Percentiles rank a stretch among this genome's conserved stretches.
phyloP scores from a whole-genome alignment of 2,113 vertebrate genomes.

The Opisthocomus hoazin region DNA sequence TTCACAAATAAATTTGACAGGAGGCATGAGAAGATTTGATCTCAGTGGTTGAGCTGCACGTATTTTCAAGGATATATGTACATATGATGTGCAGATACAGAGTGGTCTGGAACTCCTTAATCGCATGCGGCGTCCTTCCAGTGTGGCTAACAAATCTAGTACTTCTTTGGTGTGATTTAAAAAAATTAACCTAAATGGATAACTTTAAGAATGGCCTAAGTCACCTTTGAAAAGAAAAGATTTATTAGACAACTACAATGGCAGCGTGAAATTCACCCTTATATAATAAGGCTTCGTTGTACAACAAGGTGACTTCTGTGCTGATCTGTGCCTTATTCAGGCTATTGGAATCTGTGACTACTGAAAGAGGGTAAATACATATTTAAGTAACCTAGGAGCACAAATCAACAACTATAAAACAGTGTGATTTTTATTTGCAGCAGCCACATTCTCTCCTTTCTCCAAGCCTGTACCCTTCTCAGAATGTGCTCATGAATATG shows the following conservation, averaged over 20 bases:
- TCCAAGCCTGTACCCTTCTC: background rate
- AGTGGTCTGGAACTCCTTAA: background rate
- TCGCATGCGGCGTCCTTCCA: background rate
- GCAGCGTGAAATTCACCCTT: background rate
- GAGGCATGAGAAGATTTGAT: background rate
- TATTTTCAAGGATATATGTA: background rate
- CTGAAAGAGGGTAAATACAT: background rate
- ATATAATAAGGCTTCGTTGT: background rate
- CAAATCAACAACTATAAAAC: background rate
- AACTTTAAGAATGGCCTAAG: background rate
- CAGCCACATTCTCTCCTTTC: background rate
- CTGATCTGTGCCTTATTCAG: background rate
- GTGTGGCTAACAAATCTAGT: conserved; percentile 48
- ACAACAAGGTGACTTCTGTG: background rate
- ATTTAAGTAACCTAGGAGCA: background rate
- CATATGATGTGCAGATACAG: background rate
- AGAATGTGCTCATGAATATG: background rate
- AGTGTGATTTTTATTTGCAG: background rate
- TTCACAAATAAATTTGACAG: background rate
- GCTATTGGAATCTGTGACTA: background rate
- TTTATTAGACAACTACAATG: background rate
- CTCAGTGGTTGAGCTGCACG: background rate
- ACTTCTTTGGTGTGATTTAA: background rate
- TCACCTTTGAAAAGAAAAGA: background rate
- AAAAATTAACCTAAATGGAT: conserved; percentile 12